phyloP scores from a whole-genome alignment of 2,797 vertebrate genomes.

The Myripristis jacobus region DNA sequence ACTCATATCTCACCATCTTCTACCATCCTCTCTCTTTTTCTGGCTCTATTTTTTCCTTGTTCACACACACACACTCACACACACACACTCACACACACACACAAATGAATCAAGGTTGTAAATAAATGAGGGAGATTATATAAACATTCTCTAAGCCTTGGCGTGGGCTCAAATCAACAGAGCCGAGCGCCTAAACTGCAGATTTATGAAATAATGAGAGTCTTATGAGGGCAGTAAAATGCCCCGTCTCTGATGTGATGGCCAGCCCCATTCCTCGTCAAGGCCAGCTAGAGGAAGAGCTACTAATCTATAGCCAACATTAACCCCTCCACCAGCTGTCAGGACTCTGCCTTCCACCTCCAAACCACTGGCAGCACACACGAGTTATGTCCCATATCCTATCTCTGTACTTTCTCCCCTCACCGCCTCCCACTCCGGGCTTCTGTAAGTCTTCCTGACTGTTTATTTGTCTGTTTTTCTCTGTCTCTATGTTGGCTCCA shows the following conservation, averaged over 20 bases:
- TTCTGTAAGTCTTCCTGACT: conserved; percentile 43
- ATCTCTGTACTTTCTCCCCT: conserved; percentile 30
- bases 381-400: conserved; percentile 56
- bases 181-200: conserved; percentile 55
- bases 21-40: not conserved
- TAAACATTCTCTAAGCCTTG: conserved; percentile 66
- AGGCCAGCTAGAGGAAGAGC: conserved; percentile 55
- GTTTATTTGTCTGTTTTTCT: conserved; percentile 65
- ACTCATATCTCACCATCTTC: not conserved
- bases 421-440: conserved; percentile 33
- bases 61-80: not conserved
- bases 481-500: conserved; percentile 50
- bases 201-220: conserved; percentile 79
- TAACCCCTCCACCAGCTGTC: conserved; percentile 48
- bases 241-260: conserved; percentile 62
- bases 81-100: conserved; percentile 9
- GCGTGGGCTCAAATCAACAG: conserved; percentile 63
- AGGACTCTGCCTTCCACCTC: conserved; percentile 50
- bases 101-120: conserved; percentile 53
- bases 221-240: conserved; percentile 67
- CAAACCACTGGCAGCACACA: conserved; percentile 49
- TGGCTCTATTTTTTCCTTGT: not conserved
- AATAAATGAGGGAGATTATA: conserved; percentile 65
- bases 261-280: conserved; percentile 59
- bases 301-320: conserved; percentile 59